Conservation (phyloP, 2,797 vertebrate genomes). For the Morelia viridis region DNA sequence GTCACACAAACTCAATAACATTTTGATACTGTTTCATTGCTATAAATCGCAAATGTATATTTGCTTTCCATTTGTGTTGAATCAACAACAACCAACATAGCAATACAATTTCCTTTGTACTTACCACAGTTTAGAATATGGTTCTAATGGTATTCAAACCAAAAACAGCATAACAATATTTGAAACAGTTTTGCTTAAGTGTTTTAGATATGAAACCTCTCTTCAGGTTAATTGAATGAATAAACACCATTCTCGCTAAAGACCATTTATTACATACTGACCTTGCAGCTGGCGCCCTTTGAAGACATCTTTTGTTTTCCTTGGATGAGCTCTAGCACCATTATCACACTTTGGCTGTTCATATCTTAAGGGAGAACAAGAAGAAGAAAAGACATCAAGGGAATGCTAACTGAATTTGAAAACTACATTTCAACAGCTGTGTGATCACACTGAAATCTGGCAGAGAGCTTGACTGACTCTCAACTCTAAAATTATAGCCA, state of each 20-base stretch:
- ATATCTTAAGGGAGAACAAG: constrained; percentile 75
- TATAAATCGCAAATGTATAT: neutral
- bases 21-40: neutral
- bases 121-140: constrained; percentile 17
- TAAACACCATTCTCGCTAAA: constrained; percentile 22
- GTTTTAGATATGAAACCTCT: neutral
- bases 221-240: constrained; percentile 28
- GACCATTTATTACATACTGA: constrained; percentile 65
- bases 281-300: constrained; percentile 91
- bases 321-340: constrained; percentile 88
- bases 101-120: constrained; percentile 2
- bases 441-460: neutral
- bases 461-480: neutral
- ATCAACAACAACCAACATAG: neutral
- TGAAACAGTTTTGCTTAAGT: constrained; percentile 3
- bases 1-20: constrained; percentile 1
- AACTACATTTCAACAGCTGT: neutral
- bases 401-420: neutral
- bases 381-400: neutral
- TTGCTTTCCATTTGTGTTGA: neutral
- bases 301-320: constrained; percentile 88
- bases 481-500: neutral
- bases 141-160: neutral
- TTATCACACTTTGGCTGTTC: constrained; percentile 95
- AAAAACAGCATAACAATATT: neutral